Percentiles rank a stretch among this genome's conserved stretches.
phyloP scores from a whole-genome alignment of 2,113 vertebrate genomes.

The Numida meleagris region DNA sequence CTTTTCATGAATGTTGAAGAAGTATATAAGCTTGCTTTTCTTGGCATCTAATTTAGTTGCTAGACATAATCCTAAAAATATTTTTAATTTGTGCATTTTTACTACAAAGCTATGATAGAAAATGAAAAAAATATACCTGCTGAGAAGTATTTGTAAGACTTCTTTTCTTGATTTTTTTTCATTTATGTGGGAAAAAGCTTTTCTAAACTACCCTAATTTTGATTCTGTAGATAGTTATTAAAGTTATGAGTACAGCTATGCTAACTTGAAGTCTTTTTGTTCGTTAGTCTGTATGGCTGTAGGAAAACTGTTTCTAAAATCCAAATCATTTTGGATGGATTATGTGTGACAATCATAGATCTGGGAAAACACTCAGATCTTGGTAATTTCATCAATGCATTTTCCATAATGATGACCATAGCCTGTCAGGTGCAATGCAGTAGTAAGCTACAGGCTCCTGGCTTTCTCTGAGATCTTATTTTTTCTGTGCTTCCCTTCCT shows the following conservation, averaged over 20 bases:
- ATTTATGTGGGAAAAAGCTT: background rate
- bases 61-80: background rate
- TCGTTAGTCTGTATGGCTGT: background rate
- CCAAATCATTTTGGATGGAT: background rate
- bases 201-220: background rate
- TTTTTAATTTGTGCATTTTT: background rate
- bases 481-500: background rate
- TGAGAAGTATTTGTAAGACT: background rate
- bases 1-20: background rate
- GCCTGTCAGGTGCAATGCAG: fast-evolving
- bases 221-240: background rate
- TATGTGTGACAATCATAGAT: background rate
- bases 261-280: background rate
- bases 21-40: background rate
- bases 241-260: background rate
- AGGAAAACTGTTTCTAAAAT: background rate
- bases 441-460: background rate
- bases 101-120: background rate
- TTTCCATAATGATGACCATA: background rate
- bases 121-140: background rate
- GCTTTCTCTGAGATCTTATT: background rate
- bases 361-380: background rate
- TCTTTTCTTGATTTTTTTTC: background rate
- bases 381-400: background rate
- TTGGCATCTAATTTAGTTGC: background rate